Conservation (phyloP, 2,797 vertebrate genomes). For the Perodicticus potto region DNA sequence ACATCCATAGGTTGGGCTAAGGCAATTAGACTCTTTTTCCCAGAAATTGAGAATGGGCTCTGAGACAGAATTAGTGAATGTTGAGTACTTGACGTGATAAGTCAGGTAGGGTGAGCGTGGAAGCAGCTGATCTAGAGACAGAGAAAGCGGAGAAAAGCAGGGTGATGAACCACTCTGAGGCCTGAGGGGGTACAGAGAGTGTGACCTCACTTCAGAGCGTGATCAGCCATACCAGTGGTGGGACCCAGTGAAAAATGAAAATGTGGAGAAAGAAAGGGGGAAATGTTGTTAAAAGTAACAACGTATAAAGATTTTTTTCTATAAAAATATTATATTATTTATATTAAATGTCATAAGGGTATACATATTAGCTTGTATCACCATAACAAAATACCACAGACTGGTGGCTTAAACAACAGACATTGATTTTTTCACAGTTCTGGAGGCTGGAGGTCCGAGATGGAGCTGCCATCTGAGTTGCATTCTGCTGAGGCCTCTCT, state of each 20-base stretch:
- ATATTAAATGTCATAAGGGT: background rate
- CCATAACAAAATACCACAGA: background rate
- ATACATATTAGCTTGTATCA: background rate
- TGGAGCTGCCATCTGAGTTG: background rate
- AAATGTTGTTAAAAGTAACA: background rate
- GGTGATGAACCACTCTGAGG: background rate
- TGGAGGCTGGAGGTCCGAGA: background rate
- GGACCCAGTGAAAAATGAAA: background rate
- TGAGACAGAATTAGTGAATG: background rate
- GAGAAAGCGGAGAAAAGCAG: background rate
- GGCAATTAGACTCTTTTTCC: background rate
- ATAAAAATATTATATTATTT: background rate
- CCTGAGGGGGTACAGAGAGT: background rate
- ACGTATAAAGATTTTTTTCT: background rate
- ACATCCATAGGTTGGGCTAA: background rate
- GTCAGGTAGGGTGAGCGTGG: background rate
- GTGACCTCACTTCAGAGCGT: background rate
- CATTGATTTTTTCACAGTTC: conserved; percentile 3
- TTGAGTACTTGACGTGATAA: background rate
- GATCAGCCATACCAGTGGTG: background rate
- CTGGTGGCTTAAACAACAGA: background rate
- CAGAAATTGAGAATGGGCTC: background rate
- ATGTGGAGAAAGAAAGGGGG: background rate
- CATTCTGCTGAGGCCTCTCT: background rate
- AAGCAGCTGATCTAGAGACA: background rate